phyloP scores from a whole-genome alignment of 2,113 vertebrate species.

The Nanorana parkeri region DNA sequence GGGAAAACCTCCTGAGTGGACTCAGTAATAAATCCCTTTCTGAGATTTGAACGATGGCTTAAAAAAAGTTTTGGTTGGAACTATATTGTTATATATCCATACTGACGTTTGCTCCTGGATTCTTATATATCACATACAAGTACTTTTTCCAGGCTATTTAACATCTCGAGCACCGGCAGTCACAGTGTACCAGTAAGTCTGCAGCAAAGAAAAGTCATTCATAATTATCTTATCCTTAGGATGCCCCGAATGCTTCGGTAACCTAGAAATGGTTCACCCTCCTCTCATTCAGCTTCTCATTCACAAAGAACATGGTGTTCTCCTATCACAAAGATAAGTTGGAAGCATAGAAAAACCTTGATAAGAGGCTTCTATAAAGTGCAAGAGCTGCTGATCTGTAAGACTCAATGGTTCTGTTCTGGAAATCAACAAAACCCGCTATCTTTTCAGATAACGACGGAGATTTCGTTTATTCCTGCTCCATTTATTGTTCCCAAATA shows the following conservation, averaged over 20 bases:
- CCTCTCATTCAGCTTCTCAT: not conserved
- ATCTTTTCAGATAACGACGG: slow-evolving; percentile 24
- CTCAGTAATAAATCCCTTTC: no score
- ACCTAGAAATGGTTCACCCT: not conserved
- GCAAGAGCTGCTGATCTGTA: not conserved
- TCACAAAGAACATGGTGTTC: slow-evolving; percentile 34
- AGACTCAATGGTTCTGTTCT: not conserved
- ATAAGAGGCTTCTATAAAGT: slow-evolving; percentile 18
- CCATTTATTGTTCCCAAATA: not conserved
- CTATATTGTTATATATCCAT: no score
- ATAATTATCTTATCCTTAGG: not conserved
- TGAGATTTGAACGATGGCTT: no score
- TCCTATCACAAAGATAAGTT: slow-evolving; percentile 3
- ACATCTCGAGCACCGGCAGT: not conserved
- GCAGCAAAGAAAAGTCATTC: not conserved
- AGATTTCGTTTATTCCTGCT: slow-evolving; percentile 28
- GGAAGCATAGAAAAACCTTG: not conserved
- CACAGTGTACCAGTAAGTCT: not conserved
- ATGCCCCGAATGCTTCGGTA: not conserved
- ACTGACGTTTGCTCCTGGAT: no score
- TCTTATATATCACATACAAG: no score
- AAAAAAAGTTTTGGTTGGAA: no score
- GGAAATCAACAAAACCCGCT: slow-evolving; percentile 7
- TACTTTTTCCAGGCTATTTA: no score
- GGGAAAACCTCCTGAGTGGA: no score